Evolutionary conservation across 2,797 vertebrate species (phyloP), one percentile per base, ranked within the genome.

Genomic region (Mastacembelus armatus): DNA sequence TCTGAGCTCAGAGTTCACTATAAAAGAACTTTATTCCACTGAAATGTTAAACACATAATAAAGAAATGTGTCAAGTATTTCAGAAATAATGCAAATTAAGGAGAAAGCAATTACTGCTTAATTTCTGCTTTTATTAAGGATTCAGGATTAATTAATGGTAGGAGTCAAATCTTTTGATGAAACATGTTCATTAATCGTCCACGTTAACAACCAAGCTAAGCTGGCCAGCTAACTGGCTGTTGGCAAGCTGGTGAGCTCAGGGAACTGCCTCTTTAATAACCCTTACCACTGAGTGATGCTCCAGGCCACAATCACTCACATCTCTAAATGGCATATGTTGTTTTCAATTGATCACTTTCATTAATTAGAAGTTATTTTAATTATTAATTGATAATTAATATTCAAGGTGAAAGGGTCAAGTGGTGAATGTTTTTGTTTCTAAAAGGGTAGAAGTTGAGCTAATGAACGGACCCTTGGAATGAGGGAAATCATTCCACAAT

Each of bases 401-500:
- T 72, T 56, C 1, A 0, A 0, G 4, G 2, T 40, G 12, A 55
- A 12, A 11, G 19, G 18, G 21, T 1, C 0, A 3, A 63, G 30
- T 40, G 24, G 39, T 49, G 14, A 1, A 10, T 49, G 39, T 43
- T 55, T 64, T 44, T 19, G 19, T 38, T 66, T 66, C 15, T 44
- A 35, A 70, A 76, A 48, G 27, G 10, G 36, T 33, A 10, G 29
- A 42, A 3, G 39, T 32, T 52, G 16, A 43, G 59, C 44, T 24
- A 16, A 51, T 58, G 35, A 76, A 66, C 39, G 42, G 51, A 22
- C 48, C 51, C 30, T 85, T 81, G 70, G 79, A 62, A 63, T 14
- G 12, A 47, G 59, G 60, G 73, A 72, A 86, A 91, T 90, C 80
- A 66, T 69, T 62, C 54, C 11, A 85, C 75, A 92, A 70, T 90